Evolutionary conservation across 2,888 invertebrate species (phyloP), one percentile per base, ranked within the genome.

Genomic region (Lathronympha strigana): DNA sequence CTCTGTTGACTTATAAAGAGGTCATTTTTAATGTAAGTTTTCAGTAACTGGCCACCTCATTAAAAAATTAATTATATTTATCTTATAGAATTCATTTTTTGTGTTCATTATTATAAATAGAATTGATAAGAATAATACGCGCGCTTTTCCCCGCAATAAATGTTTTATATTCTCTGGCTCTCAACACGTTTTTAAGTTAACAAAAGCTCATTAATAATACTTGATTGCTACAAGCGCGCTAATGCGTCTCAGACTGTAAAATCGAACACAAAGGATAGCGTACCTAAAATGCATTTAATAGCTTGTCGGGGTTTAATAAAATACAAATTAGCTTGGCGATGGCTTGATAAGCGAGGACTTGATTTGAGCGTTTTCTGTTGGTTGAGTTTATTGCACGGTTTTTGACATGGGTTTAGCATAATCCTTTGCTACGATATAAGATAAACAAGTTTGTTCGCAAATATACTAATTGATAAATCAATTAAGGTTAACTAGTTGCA

Each of bases 131-230:
- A 6, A 25, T 0, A 28, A 57, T 11, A 11, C 9, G 63, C 25
- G 23, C 25, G 50, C 36, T 51, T 58, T 36, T 45, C 8, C 1
- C 0, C 6, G 0, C n/a, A 6, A 2, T 33, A 17, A 28, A 28
- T 2, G 2, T 9, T 0, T 15, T 28, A 0, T 28, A 5, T 36
- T 28, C 45, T 28, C 58, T 60, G 36, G 25, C 19, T 13, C 71
- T 68, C 67, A 76, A 74, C 76, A 73, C 77, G 78, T 60, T 77
- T 78, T 79, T 73, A 72, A 72, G 70, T 76, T 77, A 86, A 88
- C 88, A 88, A 87, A 88, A 87, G 86, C 76, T 77, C 83, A 86
- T 90, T 86, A 87, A 87, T 88, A 87, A 87, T 82, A 75, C 78
- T 74, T 78, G 80, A 85, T 82, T 81, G 82, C 73, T 79, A 83